Evolutionary conservation across 2,113 vertebrate genomes (phyloP), one percentile per base, ranked within the genome.

Genomic region (Candoia aspera): DNA sequence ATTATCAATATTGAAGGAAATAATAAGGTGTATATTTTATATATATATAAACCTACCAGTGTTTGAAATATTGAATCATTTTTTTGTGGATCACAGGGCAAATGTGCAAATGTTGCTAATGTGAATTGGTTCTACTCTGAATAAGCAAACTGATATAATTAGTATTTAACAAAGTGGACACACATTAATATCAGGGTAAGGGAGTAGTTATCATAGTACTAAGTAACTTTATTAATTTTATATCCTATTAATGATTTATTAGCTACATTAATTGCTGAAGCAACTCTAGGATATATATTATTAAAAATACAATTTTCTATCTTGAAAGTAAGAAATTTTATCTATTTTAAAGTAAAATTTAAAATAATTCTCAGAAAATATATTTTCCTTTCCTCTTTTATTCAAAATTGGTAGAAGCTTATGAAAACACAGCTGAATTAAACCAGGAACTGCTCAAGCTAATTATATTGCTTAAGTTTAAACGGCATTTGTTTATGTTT

Each of bases 401-500:
- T 87, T 94, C 60, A 55, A 29, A 90, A 92, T 57, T 90, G 58
- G 88, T 89, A 84, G 37, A 53, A 68, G 87, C 90, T 55, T 24
- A 88, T 11, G 10, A 90, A 91, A 94, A 17, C 9, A 26, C 37
- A 89, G 13, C 17, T 21, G 49, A 91, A 89, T 49, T 87, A 17
- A 68, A 60, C 26, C 91, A 79, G 15, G 53, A 95, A 91, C 92
- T 93, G 86, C 17, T 94, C 11, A 60, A 92, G 4, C 68, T 59
- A 92, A 94, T 96, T 94, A 84, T 0, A 12, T 64, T 37, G 86
- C 92, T 92, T 89, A 95, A 92, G 59, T 93, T 46, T 94, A 92
- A 92, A 95, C 58, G 17, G 3, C 92, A 57, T 89, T 95, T 64
- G 94, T 91, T 95, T 95, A 73, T 84, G n/a, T 92, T 92, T 91